phyloP scores from a whole-genome alignment of 1,140 invertebrate species.

The Pemphigus obesinymphae region DNA sequence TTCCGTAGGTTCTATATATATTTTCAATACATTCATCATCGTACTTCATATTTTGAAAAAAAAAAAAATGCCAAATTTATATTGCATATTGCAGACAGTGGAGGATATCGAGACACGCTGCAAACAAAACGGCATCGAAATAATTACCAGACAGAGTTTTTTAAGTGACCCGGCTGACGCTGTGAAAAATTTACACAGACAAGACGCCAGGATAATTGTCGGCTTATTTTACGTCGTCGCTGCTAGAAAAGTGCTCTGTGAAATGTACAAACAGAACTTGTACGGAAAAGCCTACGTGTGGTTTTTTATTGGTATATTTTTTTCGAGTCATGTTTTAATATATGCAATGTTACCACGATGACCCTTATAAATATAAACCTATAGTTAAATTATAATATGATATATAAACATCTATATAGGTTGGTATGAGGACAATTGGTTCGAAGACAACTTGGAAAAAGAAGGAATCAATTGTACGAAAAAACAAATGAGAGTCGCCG shows the following conservation, averaged over 20 bases:
- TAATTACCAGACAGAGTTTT: constrained; percentile 93
- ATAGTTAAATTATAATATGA: not conserved
- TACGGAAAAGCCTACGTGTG: constrained; percentile 97
- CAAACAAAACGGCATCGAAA: constrained; percentile 88
- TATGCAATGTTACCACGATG: too few species aligned
- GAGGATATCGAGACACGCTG: constrained; percentile 94
- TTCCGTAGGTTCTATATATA: constrained; percentile 64
- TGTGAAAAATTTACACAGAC: constrained; percentile 83
- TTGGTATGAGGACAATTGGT: constrained; percentile 99
- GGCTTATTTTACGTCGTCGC: constrained; percentile 97
- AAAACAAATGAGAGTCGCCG: constrained; percentile 87
- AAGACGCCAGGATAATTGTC: constrained; percentile 95
- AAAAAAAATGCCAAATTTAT: too few species aligned
- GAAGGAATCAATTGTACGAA: constrained; percentile 87
- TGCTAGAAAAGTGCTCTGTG: constrained; percentile 90
- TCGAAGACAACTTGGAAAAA: constrained; percentile 78
- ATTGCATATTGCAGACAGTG: constrained; percentile 69
- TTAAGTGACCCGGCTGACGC: constrained; percentile 94
- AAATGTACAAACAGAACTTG: constrained; percentile 90
- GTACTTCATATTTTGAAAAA: too few species aligned
- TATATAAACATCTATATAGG: constrained; percentile 57
- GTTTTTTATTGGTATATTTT: constrained; percentile 91
- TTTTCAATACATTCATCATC: too few species aligned
- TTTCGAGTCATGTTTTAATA: too few species aligned
- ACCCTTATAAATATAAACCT: too few species aligned